phyloP scores from a whole-genome alignment of 2,888 invertebrate species.

The Trachelus troglodyta region DNA sequence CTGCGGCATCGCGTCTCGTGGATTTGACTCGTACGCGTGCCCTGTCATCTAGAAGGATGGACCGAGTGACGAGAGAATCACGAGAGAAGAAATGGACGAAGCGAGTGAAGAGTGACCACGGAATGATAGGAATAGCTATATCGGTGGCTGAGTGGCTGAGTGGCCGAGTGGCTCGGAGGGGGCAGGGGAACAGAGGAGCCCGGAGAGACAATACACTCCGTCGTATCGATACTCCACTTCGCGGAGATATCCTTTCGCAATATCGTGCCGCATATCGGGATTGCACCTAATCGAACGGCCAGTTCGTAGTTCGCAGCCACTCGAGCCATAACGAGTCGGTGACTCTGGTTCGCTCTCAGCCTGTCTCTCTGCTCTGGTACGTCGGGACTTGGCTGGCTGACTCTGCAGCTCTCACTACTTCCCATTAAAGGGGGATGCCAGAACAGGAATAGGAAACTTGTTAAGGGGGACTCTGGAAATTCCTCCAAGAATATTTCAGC shows the following conservation, averaged over 20 bases:
- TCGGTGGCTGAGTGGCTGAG: no score
- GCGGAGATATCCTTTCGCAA: slow-evolving; percentile 42
- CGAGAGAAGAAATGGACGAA: neutral
- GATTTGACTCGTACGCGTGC: no score
- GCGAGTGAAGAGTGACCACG: no score
- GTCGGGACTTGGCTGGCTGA: no score
- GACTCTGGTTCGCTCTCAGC: slow-evolving; percentile 12
- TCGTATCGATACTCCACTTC: slow-evolving; percentile 41
- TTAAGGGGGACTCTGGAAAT: no score
- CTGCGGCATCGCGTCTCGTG: no score
- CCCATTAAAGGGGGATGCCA: no score
- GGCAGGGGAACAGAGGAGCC: neutral
- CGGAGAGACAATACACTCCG: slow-evolving; percentile 32
- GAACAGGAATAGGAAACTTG: no score
- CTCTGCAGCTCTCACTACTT: no score
- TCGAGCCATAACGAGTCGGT: slow-evolving; percentile 41
- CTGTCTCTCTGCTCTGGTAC: neutral
- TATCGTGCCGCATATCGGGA: slow-evolving; percentile 45
- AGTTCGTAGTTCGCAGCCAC: slow-evolving; percentile 38
- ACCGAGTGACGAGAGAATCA: slow-evolving; percentile 22
- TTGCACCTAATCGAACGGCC: slow-evolving; percentile 45
- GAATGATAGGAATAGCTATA: no score
- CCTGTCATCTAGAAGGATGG: no score
- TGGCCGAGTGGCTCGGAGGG: neutral
- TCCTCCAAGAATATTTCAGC: no score